Base-by-base conservation (phyloP, 2,888 invertebrate genomes). In the Ophioninae sp. region DNA sequence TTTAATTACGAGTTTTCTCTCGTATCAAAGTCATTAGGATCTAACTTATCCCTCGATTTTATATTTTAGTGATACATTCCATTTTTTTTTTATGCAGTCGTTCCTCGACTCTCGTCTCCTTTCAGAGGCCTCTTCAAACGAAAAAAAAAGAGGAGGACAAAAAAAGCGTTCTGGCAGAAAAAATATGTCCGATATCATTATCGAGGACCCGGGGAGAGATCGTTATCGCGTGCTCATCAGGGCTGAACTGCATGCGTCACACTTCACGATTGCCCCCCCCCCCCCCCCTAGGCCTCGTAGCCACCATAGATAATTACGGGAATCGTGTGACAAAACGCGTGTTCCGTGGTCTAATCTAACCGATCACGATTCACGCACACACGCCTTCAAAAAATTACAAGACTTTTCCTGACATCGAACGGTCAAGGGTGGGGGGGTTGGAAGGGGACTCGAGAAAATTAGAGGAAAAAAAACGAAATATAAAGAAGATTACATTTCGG, bases 1-100 rank as follows among this genome's bases (percentile, higher is more conserved):
- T 64, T 74, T 75, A 65, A 67, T 67, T 39, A 56, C 22, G 56
- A 30, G 20, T 75, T 67, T 65, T 20, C 13, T 17, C 39, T 58
- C 75, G 51, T 75, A 75, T 75, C 65, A 75, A 75, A 51, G 75
- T 75, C 75, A 67, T 75, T 75, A 75, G 37, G 65, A 75, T 75
- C 75, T 75, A 67, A 65, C 39, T 39, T 67, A 75, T 67, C 37
- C 23, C 39, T 9, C 22, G 10, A 10, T 23, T 61, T 23, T 41
- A 44, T 20, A 23, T 7, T 68, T 22, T 51, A 23, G 51, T 68
- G 51, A 51, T 6, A 17, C 13, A 13, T 0, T 13, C 51, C 17
- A 0, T 10, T 10, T 17, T 51, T 51, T 51, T 51, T 51, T 13
- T 13, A 13, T 6, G 17, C 13, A 51, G 3, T 13, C 9, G 44